Percentiles rank a stretch among this genome's conserved stretches.
Conservation (phyloP, 2,797 vertebrate species). For the Syndactyla subalaris region DNA sequence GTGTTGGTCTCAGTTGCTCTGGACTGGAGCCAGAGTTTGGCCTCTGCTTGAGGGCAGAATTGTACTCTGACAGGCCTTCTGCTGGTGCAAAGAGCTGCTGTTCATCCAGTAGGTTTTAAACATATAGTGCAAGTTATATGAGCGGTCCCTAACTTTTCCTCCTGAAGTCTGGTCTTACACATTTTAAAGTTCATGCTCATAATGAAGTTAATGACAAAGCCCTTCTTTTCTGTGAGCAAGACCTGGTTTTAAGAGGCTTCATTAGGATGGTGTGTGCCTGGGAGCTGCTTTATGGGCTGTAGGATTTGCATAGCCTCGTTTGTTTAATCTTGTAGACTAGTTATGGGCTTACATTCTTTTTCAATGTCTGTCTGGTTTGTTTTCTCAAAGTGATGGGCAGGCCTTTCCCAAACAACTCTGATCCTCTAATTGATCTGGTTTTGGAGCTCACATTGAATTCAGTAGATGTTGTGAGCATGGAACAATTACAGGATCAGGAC, state of each 20-base stretch:
- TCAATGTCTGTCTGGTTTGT: slow-evolving; percentile 22
- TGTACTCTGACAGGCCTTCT: background rate
- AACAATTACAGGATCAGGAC: slow-evolving; percentile 35
- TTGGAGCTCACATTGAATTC: slow-evolving; percentile 32
- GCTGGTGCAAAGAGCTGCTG: background rate
- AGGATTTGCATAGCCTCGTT: background rate
- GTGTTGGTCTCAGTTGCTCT: background rate
- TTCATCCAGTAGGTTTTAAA: background rate
- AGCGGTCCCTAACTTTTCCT: background rate
- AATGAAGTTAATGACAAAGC: background rate
- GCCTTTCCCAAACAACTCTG: slow-evolving; percentile 42
- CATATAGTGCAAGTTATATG: background rate
- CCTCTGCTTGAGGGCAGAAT: background rate
- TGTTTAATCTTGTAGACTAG: slow-evolving; percentile 12
- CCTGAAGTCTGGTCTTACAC: background rate
- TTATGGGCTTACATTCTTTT: slow-evolving; percentile 16
- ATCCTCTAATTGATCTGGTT: slow-evolving; percentile 51
- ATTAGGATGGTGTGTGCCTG: background rate
- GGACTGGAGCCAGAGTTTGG: background rate
- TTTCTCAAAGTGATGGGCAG: slow-evolving; percentile 37
- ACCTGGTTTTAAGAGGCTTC: background rate
- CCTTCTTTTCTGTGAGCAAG: background rate
- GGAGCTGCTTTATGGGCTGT: background rate
- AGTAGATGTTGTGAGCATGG: background rate
- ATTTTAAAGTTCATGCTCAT: background rate